phyloP scores from a whole-genome alignment of 2,888 invertebrate genomes.

The Drymonia ruficornis region DNA sequence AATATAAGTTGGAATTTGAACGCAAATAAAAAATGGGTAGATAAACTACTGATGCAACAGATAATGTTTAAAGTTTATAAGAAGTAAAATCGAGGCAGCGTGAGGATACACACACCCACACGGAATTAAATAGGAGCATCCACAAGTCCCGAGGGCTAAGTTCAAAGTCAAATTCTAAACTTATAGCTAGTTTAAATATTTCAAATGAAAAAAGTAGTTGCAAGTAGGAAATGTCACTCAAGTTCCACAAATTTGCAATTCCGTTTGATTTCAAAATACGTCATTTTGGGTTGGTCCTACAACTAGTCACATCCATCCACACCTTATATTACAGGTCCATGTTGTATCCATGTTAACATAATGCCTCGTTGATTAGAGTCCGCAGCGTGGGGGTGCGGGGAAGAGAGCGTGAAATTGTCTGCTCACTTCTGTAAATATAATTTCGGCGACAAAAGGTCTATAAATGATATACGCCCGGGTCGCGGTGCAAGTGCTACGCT shows the following conservation, averaged over 20 bases:
- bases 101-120: too few species aligned
- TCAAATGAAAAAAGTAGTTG: too few species aligned
- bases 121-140: too few species aligned
- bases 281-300: too few species aligned
- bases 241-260: not conserved
- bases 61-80: too few species aligned
- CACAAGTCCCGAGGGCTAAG: too few species aligned
- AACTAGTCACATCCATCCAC: not conserved
- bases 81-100: too few species aligned
- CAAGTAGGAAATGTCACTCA: not conserved
- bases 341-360: conserved; percentile 57
- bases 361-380: conserved; percentile 76
- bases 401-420: conserved; percentile 85
- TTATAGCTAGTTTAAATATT: too few species aligned
- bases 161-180: too few species aligned
- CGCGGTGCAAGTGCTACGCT: conserved; percentile 69
- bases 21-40: too few species aligned
- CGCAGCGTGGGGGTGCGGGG: conserved; percentile 73
- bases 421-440: conserved; percentile 85
- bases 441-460: conserved; percentile 84
- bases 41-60: too few species aligned
- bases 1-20: not conserved
- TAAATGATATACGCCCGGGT: conserved; percentile 79
- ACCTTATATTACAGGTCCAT: not conserved
- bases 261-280: not conserved